These are phyloP conservation scores for Heterotilapia buettikoferi DNA, from an alignment of 2,113 vertebrate species.

Conservation along the genomic window DNA sequence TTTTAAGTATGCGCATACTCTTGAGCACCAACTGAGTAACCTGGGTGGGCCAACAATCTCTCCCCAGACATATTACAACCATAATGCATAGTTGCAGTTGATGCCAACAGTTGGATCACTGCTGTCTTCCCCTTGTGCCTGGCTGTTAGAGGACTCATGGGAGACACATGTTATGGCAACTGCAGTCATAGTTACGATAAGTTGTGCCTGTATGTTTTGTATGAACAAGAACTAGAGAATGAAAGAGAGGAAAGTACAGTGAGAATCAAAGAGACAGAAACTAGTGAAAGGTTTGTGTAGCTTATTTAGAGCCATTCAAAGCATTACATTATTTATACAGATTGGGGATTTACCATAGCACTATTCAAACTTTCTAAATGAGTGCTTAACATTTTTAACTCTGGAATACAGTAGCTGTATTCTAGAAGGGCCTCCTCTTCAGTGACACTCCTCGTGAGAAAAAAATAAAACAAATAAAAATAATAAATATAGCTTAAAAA, in stretches of 20 bases:
- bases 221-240: neutral
- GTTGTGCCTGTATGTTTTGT: conserved; percentile 16
- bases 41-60: conserved; percentile 53
- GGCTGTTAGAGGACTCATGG: conserved; percentile 24
- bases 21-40: conserved; percentile 27
- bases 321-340: neutral
- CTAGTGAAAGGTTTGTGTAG: neutral
- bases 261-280: neutral
- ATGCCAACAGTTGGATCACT: conserved; percentile 53
- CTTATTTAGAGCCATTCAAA: neutral
- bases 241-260: neutral
- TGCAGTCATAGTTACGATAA: conserved; percentile 43
- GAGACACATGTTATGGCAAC: conserved; percentile 65
- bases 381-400: neutral
- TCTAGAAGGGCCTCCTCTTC: conserved; percentile 1
- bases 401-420: neutral
- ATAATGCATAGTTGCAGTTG: conserved; percentile 15
- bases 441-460: conserved; percentile 23
- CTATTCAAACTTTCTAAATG: neutral
- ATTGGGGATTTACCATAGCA: neutral
- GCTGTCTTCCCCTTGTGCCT: conserved; percentile 25
- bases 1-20: neutral
- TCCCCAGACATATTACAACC: conserved; percentile 35
- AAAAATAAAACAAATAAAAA: neutral
- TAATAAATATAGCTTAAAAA: neutral